Conservation (phyloP, 2,888 invertebrate species). For the Harmothoe impar region DNA sequence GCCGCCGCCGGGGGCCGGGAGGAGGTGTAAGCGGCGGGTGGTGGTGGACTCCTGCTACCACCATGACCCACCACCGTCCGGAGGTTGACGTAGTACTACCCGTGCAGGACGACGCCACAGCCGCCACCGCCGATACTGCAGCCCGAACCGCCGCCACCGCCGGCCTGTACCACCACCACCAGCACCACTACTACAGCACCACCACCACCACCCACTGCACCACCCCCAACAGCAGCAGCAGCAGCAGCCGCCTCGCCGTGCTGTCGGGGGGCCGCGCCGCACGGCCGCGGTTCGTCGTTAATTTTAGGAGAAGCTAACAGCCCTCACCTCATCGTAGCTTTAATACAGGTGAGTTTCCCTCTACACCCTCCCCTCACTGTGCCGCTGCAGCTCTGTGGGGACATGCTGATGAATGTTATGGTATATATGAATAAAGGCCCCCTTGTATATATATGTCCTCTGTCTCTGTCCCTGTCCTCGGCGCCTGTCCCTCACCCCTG, state of each 20-base stretch:
- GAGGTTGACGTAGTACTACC: not conserved
- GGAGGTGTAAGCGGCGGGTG: constrained; percentile 15
- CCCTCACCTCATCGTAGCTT: not conserved
- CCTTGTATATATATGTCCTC: too few species aligned
- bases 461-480: too few species aligned
- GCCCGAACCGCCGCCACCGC: not conserved
- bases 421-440: too few species aligned
- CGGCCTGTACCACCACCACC: not conserved
- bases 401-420: too few species aligned
- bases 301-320: not conserved
- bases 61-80: constrained; percentile 7
- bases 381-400: too few species aligned
- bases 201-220: not conserved
- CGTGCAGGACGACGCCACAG: not conserved
- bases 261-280: constrained; percentile 1
- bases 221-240: not conserved
- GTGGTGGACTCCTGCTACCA: not conserved
- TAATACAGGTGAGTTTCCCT: too few species aligned
- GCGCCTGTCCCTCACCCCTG: too few species aligned
- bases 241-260: not conserved
- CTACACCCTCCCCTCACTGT: too few species aligned
- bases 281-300: not conserved
- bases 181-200: not conserved
- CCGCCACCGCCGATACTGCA: not conserved
- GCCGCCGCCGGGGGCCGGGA: not conserved